phyloP scores from a whole-genome alignment of 2,797 vertebrate genomes.

The Lagodon rhomboides region DNA sequence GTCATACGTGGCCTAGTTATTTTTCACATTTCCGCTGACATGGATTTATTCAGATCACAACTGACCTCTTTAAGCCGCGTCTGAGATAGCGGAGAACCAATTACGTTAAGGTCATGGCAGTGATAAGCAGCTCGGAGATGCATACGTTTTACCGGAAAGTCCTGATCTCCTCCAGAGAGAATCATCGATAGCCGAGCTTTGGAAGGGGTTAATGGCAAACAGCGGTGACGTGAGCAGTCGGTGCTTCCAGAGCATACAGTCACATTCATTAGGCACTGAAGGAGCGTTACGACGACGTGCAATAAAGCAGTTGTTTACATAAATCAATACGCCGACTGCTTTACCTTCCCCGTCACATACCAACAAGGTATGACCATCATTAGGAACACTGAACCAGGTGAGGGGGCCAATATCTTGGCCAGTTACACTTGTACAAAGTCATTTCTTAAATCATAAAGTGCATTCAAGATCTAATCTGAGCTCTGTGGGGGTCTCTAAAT shows the following conservation, averaged over 20 bases:
- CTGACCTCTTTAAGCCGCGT: background rate
- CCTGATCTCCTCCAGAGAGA: slow-evolving; percentile 7
- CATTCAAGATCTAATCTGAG: too few relatives aligned
- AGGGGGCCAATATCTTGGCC: too few relatives aligned
- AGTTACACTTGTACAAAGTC: background rate
- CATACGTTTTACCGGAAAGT: slow-evolving; percentile 10
- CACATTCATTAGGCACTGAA: slow-evolving; percentile 39
- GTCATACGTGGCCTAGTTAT: background rate
- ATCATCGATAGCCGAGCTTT: slow-evolving; percentile 20
- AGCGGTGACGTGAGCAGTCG: background rate
- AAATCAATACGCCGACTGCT: slow-evolving; percentile 50
- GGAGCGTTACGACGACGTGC: slow-evolving; percentile 30
- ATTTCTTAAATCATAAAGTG: background rate
- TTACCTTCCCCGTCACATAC: slow-evolving; percentile 12
- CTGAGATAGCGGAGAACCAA: slow-evolving; percentile 2
- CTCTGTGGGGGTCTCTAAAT: too few relatives aligned
- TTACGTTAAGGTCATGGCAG: slow-evolving; percentile 17
- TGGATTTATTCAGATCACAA: slow-evolving; percentile 17
- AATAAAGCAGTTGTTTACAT: slow-evolving; percentile 39
- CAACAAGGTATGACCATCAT: background rate
- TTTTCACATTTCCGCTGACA: background rate
- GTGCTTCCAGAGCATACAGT: slow-evolving; percentile 7
- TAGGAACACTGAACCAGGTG: background rate
- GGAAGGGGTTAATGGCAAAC: slow-evolving; percentile 3
- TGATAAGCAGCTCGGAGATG: slow-evolving; percentile 14